These are phyloP conservation scores for Semotilus atromaculatus DNA, from an alignment of 2,797 vertebrate species.

Conservation along the genomic window DNA sequence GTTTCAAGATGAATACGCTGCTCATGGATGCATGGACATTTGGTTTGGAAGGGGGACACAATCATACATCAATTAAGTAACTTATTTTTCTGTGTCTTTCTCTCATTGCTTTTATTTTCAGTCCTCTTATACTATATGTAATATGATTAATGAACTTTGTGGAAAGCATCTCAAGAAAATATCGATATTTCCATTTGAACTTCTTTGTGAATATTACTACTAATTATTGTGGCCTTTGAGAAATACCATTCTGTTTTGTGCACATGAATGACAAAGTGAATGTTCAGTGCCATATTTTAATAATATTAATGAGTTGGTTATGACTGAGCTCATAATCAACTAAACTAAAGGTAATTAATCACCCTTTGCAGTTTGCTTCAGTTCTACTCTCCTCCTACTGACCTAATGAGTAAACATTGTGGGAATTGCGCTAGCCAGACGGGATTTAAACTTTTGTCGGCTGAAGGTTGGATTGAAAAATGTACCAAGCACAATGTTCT, in stretches of 20 bases:
- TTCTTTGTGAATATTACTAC: not conserved
- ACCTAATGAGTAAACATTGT: too few relatives aligned
- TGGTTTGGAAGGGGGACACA: not conserved
- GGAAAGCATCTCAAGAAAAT: not conserved
- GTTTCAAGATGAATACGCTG: not conserved
- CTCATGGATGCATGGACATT: not conserved
- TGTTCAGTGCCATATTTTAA: not conserved
- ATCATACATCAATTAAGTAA: conserved; percentile 15
- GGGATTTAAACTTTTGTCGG: too few relatives aligned
- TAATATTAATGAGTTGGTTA: not conserved
- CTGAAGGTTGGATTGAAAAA: too few relatives aligned
- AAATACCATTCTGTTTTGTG: not conserved
- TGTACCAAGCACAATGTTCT: too few relatives aligned
- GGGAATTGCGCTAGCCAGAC: too few relatives aligned
- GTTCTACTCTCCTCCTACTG: too few relatives aligned
- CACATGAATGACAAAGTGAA: not conserved
- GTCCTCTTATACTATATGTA: not conserved
- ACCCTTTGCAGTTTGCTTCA: not conserved
- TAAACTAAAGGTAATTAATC: not conserved
- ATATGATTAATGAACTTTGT: not conserved
- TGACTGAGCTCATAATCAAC: not conserved
- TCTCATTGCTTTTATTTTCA: not conserved
- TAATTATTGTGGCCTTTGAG: not conserved
- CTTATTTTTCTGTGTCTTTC: not conserved
- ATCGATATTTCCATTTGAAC: not conserved